Evolutionary conservation across 2,113 vertebrate species (phyloP).

Genomic region (Empidonax alnorum): DNA sequence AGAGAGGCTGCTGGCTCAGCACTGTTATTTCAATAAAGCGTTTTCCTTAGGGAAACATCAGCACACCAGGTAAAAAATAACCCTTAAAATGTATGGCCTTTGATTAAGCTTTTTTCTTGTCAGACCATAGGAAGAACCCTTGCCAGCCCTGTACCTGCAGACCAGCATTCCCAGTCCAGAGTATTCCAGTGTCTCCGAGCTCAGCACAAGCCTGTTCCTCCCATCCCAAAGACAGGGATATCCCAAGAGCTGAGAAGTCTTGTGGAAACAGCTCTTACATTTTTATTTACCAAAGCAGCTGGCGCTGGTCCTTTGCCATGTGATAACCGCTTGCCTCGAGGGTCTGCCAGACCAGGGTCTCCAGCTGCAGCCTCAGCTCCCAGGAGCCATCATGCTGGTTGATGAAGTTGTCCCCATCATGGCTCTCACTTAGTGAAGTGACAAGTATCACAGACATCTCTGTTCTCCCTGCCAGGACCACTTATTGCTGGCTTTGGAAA

Average conservation of each 20-base stretch:
- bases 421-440: neutral
- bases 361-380: neutral
- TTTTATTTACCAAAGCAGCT: neutral
- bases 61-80: neutral
- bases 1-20: neutral
- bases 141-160: neutral
- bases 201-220: neutral
- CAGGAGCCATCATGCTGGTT: rapidly evolving
- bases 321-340: neutral
- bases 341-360: neutral
- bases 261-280: neutral
- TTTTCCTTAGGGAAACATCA: neutral
- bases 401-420: neutral
- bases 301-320: neutral
- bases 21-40: neutral
- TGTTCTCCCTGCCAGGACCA: neutral
- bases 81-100: neutral
- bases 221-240: neutral
- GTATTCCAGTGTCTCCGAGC: neutral
- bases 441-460: neutral
- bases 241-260: neutral
- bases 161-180: neutral
- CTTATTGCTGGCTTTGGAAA: neutral
- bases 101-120: neutral
- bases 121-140: neutral